These are phyloP conservation scores for Saccostrea cuccullata DNA, from an alignment of 1,140 invertebrate species.

Conservation along the genomic window DNA sequence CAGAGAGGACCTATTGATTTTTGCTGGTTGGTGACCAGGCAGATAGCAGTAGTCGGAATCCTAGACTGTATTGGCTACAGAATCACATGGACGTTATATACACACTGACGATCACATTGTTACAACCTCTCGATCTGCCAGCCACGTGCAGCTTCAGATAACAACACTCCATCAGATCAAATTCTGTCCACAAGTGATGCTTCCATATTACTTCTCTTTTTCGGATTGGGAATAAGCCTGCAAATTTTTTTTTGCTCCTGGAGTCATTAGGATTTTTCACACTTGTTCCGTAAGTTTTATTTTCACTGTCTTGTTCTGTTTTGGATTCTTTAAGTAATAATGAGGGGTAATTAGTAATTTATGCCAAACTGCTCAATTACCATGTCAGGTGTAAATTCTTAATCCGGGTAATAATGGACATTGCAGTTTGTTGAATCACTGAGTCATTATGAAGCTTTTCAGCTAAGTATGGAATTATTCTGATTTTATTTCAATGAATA, in stretches of 20 bases:
- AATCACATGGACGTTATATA: background rate
- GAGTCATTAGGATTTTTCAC: background rate
- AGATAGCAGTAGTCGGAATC: background rate
- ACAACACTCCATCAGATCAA: background rate
- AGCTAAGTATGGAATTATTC: background rate
- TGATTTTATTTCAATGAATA: background rate
- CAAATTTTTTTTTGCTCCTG: background rate
- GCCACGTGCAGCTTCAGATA: background rate
- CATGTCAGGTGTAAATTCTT: too few relatives aligned
- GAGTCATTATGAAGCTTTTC: background rate
- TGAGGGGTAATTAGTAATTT: background rate
- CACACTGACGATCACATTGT: background rate
- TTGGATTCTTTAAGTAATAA: background rate
- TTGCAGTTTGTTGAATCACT: background rate
- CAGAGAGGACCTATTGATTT: slow-evolving; percentile 18
- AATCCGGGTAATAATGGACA: too few relatives aligned
- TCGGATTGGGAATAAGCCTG: background rate
- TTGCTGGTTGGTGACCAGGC: slow-evolving; percentile 14
- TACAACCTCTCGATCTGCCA: background rate
- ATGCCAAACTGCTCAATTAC: too few relatives aligned
- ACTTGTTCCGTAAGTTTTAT: background rate
- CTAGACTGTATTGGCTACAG: background rate
- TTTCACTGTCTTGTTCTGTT: background rate
- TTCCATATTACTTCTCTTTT: background rate
- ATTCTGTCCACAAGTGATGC: background rate